These are phyloP conservation scores for Xiphophorus maculatus DNA, from an alignment of 2,113 vertebrate genomes.

Conservation along the genomic window DNA sequence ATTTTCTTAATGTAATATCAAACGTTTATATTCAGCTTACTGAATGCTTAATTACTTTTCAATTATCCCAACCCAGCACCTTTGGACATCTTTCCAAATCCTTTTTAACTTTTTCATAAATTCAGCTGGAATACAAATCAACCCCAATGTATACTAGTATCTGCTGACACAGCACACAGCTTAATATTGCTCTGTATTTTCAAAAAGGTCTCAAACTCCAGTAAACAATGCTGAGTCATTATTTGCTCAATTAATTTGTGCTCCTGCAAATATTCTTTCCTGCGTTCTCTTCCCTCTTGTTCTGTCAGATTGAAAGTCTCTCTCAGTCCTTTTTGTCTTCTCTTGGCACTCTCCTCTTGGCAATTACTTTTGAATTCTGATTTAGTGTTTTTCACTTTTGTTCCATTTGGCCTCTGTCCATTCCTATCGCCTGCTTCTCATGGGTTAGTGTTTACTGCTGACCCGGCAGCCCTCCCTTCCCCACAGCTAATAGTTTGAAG, in stretches of 20 bases:
- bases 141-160: background rate
- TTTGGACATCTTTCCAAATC: background rate
- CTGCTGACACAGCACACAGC: constrained; percentile 1
- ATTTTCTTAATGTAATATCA: background rate
- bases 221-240: constrained; percentile 38
- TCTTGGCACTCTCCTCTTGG: constrained; percentile 4
- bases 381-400: constrained; percentile 8
- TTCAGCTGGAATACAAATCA: constrained; percentile 6
- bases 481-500: constrained; percentile 33
- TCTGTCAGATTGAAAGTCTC: constrained; percentile 23
- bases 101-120: background rate
- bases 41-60: background rate
- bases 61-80: background rate
- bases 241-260: constrained; percentile 19
- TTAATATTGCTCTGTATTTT: constrained; percentile 18
- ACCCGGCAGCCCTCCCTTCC: constrained; percentile 56
- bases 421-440: constrained; percentile 7
- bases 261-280: constrained; percentile 7
- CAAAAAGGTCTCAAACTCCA: constrained; percentile 12
- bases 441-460: constrained; percentile 54
- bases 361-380: constrained; percentile 27
- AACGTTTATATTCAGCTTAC: background rate
- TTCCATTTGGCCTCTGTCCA: constrained; percentile 34
- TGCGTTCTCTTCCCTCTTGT: background rate
- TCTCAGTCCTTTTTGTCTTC: constrained; percentile 8